Evolutionary conservation across 2,888 invertebrate species (phyloP), one percentile per base, ranked within the genome.

Genomic region (Acronicta leporina): DNA sequence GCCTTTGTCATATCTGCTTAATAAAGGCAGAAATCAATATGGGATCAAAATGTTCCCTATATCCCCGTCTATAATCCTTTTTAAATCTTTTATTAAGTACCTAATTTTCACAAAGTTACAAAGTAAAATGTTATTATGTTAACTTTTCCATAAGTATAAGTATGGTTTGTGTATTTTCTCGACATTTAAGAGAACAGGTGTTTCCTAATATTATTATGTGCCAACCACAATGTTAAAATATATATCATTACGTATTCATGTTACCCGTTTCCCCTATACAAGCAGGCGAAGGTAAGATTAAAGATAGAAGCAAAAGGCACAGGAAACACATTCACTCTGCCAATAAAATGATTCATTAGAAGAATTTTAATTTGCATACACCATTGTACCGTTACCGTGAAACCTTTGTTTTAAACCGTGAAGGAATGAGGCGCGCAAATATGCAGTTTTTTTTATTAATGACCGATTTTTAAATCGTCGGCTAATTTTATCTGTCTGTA

Each of bases 301-400:
- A 30, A 64, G 67, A 71, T 68, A 68, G 55, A 15, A 62, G 47
- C 43, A 58, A 65, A 67, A 63, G 55, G 52, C 50, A 58, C 67
- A 74, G 77, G 75, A 78, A 79, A 65, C 54, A 57, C 64, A 68
- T 70, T 76, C 70, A 70, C 72, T 61, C 54, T 49, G 73, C 69
- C 74, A 75, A 74, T 73, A 57, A 72, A 72, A 64, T 75, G 53
- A 73, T 60, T 74, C 74, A 77, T 70, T 60, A 60, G 49, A 55
- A 54, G 74, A 66, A 72, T 73, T 68, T 71, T 59, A 64, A 77
- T 75, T 75, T 64, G 67, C 77, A 75, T 76, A 55, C 60, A 48
- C 68, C 43, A 59, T 59, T 58, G 58, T 67, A 47, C 66, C 57
- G 68, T 66, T 72, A 65, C 57, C 64, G 65, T 58, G 68, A 75